These are phyloP conservation scores for Discoglossus pictus DNA, from an alignment of 2,797 vertebrate genomes.

Conservation along the genomic window DNA sequence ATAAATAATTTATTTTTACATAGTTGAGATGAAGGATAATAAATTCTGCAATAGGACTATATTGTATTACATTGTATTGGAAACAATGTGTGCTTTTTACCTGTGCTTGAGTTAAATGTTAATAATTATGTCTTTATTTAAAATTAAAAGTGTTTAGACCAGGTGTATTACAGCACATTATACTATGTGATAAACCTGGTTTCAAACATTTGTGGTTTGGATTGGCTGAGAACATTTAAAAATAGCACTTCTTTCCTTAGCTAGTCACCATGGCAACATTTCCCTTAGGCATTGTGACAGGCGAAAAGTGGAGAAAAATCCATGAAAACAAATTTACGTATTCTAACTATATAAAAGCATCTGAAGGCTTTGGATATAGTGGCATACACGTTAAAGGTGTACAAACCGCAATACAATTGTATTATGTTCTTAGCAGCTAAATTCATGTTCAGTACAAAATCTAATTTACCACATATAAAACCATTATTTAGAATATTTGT, in stretches of 20 bases:
- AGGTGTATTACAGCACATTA: constrained; percentile 39
- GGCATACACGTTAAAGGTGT: constrained; percentile 15
- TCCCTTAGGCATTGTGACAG: constrained; percentile 48
- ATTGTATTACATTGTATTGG: no score
- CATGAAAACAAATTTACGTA: constrained; percentile 52
- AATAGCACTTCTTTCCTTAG: constrained; percentile 49
- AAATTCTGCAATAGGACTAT: no score
- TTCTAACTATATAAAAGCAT: constrained; percentile 48
- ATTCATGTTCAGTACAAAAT: background rate
- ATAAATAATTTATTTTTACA: no score
- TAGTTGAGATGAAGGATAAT: no score
- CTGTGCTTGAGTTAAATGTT: no score
- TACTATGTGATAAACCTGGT: constrained; percentile 30
- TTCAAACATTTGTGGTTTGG: constrained; percentile 41
- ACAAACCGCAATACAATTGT: constrained; percentile 1
- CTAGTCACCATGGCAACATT: constrained; percentile 44
- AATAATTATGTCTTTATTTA: constrained; percentile 15
- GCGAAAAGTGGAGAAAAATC: constrained; percentile 49
- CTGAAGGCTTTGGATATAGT: constrained; percentile 33
- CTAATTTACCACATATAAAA: background rate
- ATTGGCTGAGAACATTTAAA: constrained; percentile 48
- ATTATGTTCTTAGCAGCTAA: constrained; percentile 9
- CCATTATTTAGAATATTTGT: no score
- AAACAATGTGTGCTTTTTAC: no score
- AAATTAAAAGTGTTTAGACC: constrained; percentile 18